Evolutionary conservation across 2,797 vertebrate genomes (phyloP), one percentile per base, ranked within the genome.

Genomic region (Dermochelys coriacea): DNA sequence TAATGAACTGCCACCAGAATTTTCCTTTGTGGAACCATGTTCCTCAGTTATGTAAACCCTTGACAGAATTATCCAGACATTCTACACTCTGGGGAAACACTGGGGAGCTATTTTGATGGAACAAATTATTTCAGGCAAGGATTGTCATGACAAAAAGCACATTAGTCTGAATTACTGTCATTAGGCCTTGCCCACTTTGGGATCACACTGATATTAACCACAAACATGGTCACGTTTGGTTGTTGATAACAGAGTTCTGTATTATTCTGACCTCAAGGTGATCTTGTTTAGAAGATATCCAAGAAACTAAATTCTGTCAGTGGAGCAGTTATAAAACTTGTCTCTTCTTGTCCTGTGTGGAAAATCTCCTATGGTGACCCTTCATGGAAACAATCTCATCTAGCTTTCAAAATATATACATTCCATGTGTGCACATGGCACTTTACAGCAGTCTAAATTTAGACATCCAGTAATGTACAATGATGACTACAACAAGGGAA

Each of bases 291-390:
- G 49, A 91, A 12, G n/a, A 47, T 14, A 54, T 34, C 50, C 64
- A 16, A 90, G 77, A 90, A 74, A 87, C 18, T 51, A 18, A 55
- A 80, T 77, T 18, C 51, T 86, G n/a, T 34, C 80, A 80, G 88
- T 27, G 18, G 90, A 89, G 79, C 85, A 81, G 8, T 86, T 87
- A 84, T 0, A 80, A 71, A 64, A 11, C 79, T 64, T 12, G 14
- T 10, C 84, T 55, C 51, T 81, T 81, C 83, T 93, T 94, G 82
- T 91, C 5, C 52, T 34, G 54, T 23, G 59, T 83, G 77, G 57
- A 55, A 95, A 87, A 86, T 59, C 51, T 81, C 82, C 55, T 93
- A 6, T 49, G 86, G 14, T 59, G 86, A 91, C 21, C 80, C 80
- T 89, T 87, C 29, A 41, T 1, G 18, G 54, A 78, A 83, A 68